These are phyloP conservation scores for Anastrepha ludens DNA, from an alignment of 1,140 invertebrate genomes.

Conservation along the genomic window DNA sequence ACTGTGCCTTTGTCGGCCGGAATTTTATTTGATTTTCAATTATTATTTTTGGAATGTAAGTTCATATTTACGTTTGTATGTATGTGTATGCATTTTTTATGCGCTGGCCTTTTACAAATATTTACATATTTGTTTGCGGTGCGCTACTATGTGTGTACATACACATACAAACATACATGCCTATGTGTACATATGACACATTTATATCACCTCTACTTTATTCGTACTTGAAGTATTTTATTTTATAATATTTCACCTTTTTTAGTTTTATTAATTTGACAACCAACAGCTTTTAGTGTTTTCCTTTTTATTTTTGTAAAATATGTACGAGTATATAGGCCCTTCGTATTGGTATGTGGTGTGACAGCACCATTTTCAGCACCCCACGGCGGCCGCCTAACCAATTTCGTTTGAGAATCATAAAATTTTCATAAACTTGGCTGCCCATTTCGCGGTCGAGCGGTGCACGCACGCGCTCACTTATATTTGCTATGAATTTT, in stretches of 20 bases:
- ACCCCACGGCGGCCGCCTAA: neutral
- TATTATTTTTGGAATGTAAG: no score
- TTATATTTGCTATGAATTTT: constrained; percentile 48
- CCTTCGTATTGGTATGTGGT: neutral
- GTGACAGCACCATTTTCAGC: constrained; percentile 27
- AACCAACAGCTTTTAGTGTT: neutral
- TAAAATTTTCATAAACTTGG: constrained; percentile 47
- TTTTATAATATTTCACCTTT: neutral
- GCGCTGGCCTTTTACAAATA: neutral
- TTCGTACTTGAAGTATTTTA: neutral
- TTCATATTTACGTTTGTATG: no score
- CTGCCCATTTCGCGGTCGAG: neutral
- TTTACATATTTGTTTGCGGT: neutral
- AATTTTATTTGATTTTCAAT: no score
- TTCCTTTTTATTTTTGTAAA: constrained; percentile 19
- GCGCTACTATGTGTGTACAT: neutral
- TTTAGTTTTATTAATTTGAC: neutral
- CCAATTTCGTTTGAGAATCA: constrained; percentile 12
- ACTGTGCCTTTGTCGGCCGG: no score
- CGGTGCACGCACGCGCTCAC: neutral
- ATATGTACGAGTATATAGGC: neutral
- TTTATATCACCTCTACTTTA: neutral
- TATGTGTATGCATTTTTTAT: no score
- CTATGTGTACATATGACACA: neutral
- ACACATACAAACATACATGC: neutral